A percentile compares a stretch with the other conserved stretches of the same genome.
phyloP scores from a whole-genome alignment of 2,888 invertebrate species.

The Nezara viridula region DNA sequence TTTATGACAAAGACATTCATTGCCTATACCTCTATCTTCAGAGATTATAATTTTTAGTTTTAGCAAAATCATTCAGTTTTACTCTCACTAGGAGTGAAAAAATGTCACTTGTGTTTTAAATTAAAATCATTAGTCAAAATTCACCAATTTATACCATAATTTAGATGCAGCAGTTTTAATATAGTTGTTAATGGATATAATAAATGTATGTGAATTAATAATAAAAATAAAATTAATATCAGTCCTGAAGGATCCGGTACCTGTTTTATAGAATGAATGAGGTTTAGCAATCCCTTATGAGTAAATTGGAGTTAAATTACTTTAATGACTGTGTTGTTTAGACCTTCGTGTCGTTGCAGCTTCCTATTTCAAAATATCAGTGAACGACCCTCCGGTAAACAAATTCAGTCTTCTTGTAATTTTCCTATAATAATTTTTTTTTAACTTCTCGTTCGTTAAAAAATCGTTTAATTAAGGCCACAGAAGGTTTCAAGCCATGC shows the following conservation, averaged over 20 bases:
- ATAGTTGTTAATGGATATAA: too few species aligned
- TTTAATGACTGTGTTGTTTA: not conserved
- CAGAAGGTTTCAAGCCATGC: not conserved
- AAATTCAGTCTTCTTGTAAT: not conserved
- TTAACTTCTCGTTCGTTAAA: not conserved
- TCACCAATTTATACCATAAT: too few species aligned
- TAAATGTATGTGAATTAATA: too few species aligned
- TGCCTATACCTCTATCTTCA: too few species aligned
- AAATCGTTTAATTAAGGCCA: not conserved
- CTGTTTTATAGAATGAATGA: not conserved
- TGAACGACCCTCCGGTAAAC: not conserved
- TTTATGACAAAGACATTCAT: too few species aligned
- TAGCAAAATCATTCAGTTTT: too few species aligned
- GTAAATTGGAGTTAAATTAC: not conserved
- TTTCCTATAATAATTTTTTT: conserved; percentile 12
- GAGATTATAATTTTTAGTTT: too few species aligned
- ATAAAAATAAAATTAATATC: too few species aligned
- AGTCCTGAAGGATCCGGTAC: not conserved
- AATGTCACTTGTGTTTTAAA: too few species aligned
- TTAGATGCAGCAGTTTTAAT: too few species aligned
- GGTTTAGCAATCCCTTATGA: not conserved
- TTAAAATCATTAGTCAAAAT: too few species aligned
- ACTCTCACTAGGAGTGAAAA: too few species aligned
- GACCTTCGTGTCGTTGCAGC: not conserved
- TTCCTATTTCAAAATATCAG: not conserved